A percentile compares a stretch with the other conserved stretches of the same genome.
These are phyloP conservation scores for Parambassis ranga DNA, from an alignment of 2,797 vertebrate genomes.

Conservation along the genomic window DNA sequence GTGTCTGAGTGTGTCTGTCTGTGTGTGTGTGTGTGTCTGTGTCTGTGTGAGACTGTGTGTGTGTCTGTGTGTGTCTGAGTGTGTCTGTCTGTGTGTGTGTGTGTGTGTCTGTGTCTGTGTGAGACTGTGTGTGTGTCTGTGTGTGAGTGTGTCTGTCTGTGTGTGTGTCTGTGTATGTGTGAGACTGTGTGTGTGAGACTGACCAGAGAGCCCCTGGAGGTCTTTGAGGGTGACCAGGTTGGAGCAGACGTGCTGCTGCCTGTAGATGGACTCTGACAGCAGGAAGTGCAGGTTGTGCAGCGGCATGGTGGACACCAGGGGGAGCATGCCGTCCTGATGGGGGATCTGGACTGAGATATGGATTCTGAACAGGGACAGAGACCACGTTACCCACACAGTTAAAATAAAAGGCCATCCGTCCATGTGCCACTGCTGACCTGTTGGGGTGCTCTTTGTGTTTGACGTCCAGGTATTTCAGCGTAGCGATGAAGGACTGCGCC, in stretches of 20 bases:
- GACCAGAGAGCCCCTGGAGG: conserved; percentile 89
- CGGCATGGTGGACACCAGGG: conserved; percentile 95
- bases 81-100: too few species aligned
- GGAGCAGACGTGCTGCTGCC: conserved; percentile 97
- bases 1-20: too few species aligned
- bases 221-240: conserved; percentile 90
- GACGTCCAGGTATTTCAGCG: conserved; percentile 94
- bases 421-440: conserved; percentile 74
- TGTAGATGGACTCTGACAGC: conserved; percentile 96
- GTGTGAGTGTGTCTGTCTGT: neutral
- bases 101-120: too few species aligned
- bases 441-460: conserved; percentile 98
- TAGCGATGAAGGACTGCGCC: conserved; percentile 96
- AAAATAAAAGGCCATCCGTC: too few species aligned
- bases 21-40: too few species aligned
- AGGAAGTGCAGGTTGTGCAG: conserved; percentile 97
- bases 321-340: conserved; percentile 98
- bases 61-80: too few species aligned
- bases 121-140: too few species aligned
- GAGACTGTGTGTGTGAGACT: conserved; percentile 28
- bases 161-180: too few species aligned
- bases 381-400: too few species aligned
- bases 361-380: conserved; percentile 80
- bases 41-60: too few species aligned
- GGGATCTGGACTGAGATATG: conserved; percentile 99